phyloP scores from a whole-genome alignment of 1,140 invertebrate genomes.

The Arion vulgaris region DNA sequence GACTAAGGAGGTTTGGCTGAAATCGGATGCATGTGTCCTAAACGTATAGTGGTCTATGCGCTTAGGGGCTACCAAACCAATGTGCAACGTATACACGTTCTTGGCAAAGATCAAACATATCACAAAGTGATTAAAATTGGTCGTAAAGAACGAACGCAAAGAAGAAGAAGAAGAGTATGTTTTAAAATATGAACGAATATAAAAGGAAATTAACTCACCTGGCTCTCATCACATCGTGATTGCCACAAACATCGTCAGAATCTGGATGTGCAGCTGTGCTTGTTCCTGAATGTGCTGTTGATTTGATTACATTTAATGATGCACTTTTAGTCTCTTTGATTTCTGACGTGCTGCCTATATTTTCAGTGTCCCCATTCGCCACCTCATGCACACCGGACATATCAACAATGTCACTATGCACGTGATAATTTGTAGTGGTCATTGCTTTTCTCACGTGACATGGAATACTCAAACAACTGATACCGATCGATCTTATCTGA shows the following conservation, averaged over 20 bases:
- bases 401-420: neutral
- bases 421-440: neutral
- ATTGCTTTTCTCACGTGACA: neutral
- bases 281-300: neutral
- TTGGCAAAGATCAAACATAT: too few relatives aligned
- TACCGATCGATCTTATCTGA: neutral
- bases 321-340: neutral
- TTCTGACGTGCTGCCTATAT: neutral
- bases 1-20: too few relatives aligned
- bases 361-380: neutral
- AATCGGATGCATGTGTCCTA: too few relatives aligned
- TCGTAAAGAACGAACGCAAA: neutral
- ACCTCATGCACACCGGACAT: neutral
- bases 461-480: neutral
- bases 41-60: too few relatives aligned
- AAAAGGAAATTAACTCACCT: neutral
- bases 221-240: neutral
- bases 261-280: neutral
- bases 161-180: neutral
- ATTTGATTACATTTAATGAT: neutral
- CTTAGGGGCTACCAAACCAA: too few relatives aligned
- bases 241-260: neutral
- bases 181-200: neutral
- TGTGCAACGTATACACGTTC: too few relatives aligned
- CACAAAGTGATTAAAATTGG: too few relatives aligned